phyloP scores from a whole-genome alignment of 1,140 invertebrate species.

The Bombus difficillimus region DNA sequence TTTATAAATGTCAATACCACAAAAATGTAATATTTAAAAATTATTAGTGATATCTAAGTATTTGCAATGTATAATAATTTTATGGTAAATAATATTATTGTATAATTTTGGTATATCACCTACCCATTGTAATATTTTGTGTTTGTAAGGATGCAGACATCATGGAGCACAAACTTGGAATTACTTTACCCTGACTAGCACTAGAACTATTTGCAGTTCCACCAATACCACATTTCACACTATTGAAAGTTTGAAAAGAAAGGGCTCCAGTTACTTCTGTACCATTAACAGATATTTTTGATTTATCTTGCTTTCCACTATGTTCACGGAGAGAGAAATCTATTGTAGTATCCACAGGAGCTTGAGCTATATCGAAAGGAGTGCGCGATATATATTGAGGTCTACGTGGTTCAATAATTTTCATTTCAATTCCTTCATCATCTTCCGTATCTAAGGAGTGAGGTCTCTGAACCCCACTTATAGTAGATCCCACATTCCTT shows the following conservation, averaged over 20 bases:
- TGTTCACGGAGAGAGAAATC: constrained; percentile 78
- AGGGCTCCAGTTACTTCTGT: constrained; percentile 75
- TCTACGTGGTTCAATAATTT: constrained; percentile 78
- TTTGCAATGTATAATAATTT: neutral
- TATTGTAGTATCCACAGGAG: constrained; percentile 77
- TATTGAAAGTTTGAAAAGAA: constrained; percentile 78
- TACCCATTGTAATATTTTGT: constrained; percentile 78
- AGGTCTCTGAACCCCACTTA: constrained; percentile 72
- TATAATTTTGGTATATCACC: constrained; percentile 38
- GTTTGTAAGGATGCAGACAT: constrained; percentile 73
- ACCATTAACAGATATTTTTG: constrained; percentile 78
- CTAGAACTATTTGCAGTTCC: constrained; percentile 69
- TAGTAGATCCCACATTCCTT: constrained; percentile 66
- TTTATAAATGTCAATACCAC: neutral
- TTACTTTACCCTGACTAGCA: constrained; percentile 67
- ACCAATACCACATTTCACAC: constrained; percentile 75
- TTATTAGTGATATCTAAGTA: neutral
- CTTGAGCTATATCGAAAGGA: constrained; percentile 79
- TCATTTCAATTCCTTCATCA: constrained; percentile 81
- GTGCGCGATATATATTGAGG: constrained; percentile 84
- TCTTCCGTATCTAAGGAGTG: constrained; percentile 73
- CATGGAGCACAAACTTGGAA: constrained; percentile 69
- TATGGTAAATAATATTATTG: constrained; percentile 12
- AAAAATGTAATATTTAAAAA: neutral
- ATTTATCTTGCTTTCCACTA: constrained; percentile 73